These are phyloP conservation scores for Coreius guichenoti DNA, from an alignment of 2,797 vertebrate genomes.

Conservation along the genomic window DNA sequence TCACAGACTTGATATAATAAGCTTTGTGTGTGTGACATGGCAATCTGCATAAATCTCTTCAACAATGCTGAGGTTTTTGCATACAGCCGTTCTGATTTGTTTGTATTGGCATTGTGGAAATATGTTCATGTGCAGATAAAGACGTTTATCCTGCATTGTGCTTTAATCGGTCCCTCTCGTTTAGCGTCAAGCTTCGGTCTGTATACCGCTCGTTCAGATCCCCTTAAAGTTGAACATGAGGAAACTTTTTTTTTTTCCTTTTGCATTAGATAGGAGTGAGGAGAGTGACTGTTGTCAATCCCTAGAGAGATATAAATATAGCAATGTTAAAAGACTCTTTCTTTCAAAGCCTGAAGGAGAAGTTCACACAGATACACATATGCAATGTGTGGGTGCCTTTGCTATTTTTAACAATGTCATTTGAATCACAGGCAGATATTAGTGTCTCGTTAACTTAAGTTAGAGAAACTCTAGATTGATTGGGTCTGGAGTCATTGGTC, in stretches of 20 bases:
- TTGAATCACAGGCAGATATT: slow-evolving; percentile 51
- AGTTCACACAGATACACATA: slow-evolving; percentile 27
- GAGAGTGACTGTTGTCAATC: slow-evolving; percentile 46
- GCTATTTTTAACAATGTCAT: slow-evolving; percentile 53
- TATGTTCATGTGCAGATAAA: slow-evolving; percentile 56
- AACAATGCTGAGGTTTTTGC: slow-evolving; percentile 21
- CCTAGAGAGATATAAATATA: slow-evolving; percentile 51
- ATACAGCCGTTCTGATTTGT: slow-evolving; percentile 40
- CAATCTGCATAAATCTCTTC: slow-evolving; percentile 46
- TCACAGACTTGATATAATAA: slow-evolving; percentile 38
- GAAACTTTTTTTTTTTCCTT: slow-evolving; percentile 48
- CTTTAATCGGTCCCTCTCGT: slow-evolving; percentile 60
- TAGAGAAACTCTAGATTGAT: neutral
- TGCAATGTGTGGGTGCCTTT: slow-evolving; percentile 40
- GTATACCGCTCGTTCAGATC: slow-evolving; percentile 50
- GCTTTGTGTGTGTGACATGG: slow-evolving; percentile 25
- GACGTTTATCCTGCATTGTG: slow-evolving; percentile 59
- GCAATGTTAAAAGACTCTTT: slow-evolving; percentile 41
- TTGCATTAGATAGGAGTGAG: slow-evolving; percentile 59
- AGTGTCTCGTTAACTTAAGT: slow-evolving; percentile 30
- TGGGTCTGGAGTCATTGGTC: neutral
- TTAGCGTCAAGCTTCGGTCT: slow-evolving; percentile 46
- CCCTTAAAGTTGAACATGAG: slow-evolving; percentile 57
- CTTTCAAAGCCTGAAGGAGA: slow-evolving; percentile 49
- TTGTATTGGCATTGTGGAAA: slow-evolving; percentile 30